Conservation (phyloP, 2,113 vertebrate species). For the Narcine bancroftii region DNA sequence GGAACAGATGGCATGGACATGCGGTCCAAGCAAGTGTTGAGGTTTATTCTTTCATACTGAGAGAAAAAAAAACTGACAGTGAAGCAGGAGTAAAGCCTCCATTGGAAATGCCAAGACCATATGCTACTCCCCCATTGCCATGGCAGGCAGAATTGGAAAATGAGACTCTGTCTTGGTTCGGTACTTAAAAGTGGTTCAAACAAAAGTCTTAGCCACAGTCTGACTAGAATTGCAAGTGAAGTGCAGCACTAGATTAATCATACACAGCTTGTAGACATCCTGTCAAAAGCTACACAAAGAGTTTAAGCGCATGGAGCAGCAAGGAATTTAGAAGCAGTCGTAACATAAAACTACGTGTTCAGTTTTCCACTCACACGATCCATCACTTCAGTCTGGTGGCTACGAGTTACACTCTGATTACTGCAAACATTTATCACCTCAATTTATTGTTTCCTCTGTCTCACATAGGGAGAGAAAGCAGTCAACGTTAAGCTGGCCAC, state of each 20-base stretch:
- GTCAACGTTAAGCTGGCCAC: too few species aligned
- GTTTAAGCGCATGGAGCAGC: not conserved
- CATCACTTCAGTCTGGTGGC: not conserved
- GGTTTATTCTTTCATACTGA: not conserved
- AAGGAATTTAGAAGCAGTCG: slow-evolving; percentile 15
- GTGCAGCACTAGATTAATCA: not conserved
- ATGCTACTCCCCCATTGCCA: not conserved
- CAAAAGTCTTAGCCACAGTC: not conserved
- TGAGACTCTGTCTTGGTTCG: not conserved
- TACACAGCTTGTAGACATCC: slow-evolving; percentile 1
- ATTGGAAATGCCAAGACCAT: not conserved
- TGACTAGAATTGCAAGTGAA: not conserved
- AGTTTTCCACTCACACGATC: not conserved
- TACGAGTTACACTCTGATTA: not conserved
- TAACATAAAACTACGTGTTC: not conserved
- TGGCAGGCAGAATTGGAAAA: slow-evolving; percentile 7
- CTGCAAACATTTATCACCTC: not conserved
- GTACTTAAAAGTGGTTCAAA: slow-evolving; percentile 19
- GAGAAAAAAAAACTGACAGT: not conserved
- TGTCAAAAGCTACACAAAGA: not conserved
- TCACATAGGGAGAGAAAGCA: not conserved
- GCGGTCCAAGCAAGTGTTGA: not conserved
- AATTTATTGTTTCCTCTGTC: not conserved
- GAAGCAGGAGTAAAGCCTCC: not conserved
- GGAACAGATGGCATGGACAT: too few species aligned